A percentile compares a stretch with the other conserved stretches of the same genome.
These are phyloP conservation scores for Perca schrenkii DNA, from an alignment of 2,113 vertebrate genomes.

Conservation along the genomic window DNA sequence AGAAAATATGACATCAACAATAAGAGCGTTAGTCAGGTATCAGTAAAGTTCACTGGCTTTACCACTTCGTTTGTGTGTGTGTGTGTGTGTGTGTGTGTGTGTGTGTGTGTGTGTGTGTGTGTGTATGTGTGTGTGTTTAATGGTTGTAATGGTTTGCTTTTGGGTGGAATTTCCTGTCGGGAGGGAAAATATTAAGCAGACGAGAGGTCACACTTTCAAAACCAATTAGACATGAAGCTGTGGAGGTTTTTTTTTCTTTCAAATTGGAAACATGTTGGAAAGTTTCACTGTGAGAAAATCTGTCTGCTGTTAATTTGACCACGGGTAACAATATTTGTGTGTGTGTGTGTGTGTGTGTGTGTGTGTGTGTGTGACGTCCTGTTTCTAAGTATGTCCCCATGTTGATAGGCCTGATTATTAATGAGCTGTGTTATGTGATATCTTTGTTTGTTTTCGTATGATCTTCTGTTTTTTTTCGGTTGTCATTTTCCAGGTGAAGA, in stretches of 20 bases:
- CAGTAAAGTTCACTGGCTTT: not conserved
- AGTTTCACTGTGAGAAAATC: constrained; percentile 70
- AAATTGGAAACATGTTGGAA: constrained; percentile 79
- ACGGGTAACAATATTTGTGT: not conserved
- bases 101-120: not conserved
- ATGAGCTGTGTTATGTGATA: not conserved
- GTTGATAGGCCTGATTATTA: not conserved
- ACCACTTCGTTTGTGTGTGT: too few relatives aligned
- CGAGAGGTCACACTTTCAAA: constrained; percentile 77
- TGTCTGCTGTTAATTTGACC: not conserved
- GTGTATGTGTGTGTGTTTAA: constrained; percentile 57
- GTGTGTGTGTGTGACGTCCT: not conserved
- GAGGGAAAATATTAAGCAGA: constrained; percentile 58
- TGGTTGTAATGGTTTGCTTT: constrained; percentile 74
- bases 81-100: too few relatives aligned
- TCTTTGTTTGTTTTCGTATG: not conserved
- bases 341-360: constrained; percentile 7
- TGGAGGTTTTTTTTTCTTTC: constrained; percentile 20
- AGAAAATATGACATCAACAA: not conserved
- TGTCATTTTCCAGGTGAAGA: too few relatives aligned
- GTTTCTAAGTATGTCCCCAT: not conserved
- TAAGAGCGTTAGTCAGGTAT: not conserved
- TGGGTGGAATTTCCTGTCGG: constrained; percentile 79
- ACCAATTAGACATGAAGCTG: constrained; percentile 75
- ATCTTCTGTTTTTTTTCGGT: too few relatives aligned